Base-by-base conservation (phyloP, 2,797 vertebrate genomes). In the Channallabes apus region DNA sequence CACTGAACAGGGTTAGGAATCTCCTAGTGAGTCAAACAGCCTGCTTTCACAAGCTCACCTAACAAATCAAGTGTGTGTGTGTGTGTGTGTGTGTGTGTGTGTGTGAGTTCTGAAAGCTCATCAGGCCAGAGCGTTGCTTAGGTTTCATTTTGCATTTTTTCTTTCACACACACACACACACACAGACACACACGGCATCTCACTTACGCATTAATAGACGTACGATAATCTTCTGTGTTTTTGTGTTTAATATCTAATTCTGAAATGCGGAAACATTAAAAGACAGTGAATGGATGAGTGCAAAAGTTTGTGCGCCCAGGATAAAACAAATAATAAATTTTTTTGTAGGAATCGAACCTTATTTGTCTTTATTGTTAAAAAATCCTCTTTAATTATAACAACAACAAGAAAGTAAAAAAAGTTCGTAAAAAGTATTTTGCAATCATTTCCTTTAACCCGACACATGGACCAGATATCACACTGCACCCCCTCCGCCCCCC, bases 1-100 rank as follows among this genome's bases (percentile, higher is more conserved):
- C 35, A 64, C 59, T 83, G 38, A 64, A 83, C 72, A 75, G 58
- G 38, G 24, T 77, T 35, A 59, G 75, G 75, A 77, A 77, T 77
- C 75, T 77, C 75, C 75, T 22, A 59, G 8, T 58, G 27, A 77
- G 75, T 77, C 54, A 77, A 6, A 35, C n/a, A 1, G 35, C 27
- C 27, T 77, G 75, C 29, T 58, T 77, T 59, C 54, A 58, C 75
- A 77, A 4, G 22, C 17, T 77, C 54, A 59, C 54, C 22, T 22
- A 32, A 22, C 29, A 58, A 58, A 54, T 54, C n/a, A 27, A 3
- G 2, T 2, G 1, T 6, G 2, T 3, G 24, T 73, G 41, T 64
- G 61, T 59, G 58, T 61, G 6, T 61, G 58, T 61, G 58, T 22
- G 58, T 59, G 58, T 61, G 58, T 61, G 58, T 2, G 58, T 2